Base-by-base conservation (phyloP, 2,113 vertebrate species). In the Apistogramma diplotaenia region DNA sequence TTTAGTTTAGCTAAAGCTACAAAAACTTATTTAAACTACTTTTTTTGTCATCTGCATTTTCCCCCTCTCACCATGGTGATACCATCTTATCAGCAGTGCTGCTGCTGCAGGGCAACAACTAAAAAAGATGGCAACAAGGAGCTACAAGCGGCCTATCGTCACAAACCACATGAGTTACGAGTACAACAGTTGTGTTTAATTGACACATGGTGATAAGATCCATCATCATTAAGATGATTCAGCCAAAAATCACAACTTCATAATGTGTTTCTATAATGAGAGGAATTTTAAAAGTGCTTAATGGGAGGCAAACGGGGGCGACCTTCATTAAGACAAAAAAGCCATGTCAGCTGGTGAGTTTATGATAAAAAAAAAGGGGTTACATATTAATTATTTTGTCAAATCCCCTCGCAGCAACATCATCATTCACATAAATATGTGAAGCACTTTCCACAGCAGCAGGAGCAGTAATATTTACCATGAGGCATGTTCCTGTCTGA, bases 401-500 rank as follows among this genome's bases (percentile, higher is more conserved):
- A 70, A n/a, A 49, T 70, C 16, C 49, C 25, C 25, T 70, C 25
- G 13, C n/a, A 51, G 31, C 16, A 70, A 51, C 65, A 70, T 31
- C 49, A n/a, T 12, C n/a, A 70, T 51, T 29, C 29, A 51, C 43
- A 70, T 29, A 51, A 49, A 67, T 49, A 16, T n/a, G 65, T 37
- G 46, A 0, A 7, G 27, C 29, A 33, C 27, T 67, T 67, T 18
- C 31, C 3, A 16, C 12, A 49, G 0, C 12, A 15, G 0, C 4
- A 8, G 65, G 2, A 1, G 21, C 53, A 6, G 46, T 18, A 13
- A 16, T 29, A 6, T 49, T 86, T 83, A 94, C 91, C 91, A 92
- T 92, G 67, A 93, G 87, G 83, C 91, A 92, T 8, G 93, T 92
- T 72, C 91, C 92, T 2, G 93, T 94, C 71, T 94, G 93, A 84